Base-by-base conservation (phyloP, 2,888 invertebrate genomes). In the Laothoe populi region DNA sequence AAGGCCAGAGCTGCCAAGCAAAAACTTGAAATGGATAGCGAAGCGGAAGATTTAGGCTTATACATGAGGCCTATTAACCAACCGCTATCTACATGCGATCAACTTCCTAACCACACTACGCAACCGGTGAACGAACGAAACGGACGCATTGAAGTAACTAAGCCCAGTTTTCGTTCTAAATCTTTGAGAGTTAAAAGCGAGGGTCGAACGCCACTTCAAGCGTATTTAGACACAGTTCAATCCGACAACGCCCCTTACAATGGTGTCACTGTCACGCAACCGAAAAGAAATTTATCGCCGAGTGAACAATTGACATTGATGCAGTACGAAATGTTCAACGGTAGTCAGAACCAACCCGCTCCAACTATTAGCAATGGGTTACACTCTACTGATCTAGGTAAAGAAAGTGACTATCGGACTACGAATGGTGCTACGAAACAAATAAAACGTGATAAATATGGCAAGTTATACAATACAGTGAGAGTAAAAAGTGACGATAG, bases 131-230 rank as follows among this genome's bases (percentile, higher is more conserved):
- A 84, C 81, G 84, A 79, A 77, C 86, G 83, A 78, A 89, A 82
- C 80, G 88, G 88, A 87, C 88, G 90, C 71, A 79, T 78, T 61
- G 90, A 90, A 78, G 87, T 86, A 72, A 77, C 70, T 67, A 92
- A 87, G 76, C 90, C 92, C 72, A 91, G 86, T 79, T 92, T 92
- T 86, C 92, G 93, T 71, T 93, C 93, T 65, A 93, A 93, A 83
- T 93, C 93, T 63, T 82, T 93, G 68, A 87, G 93, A 83, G 88
- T 93, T 45, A 93, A 92, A 82, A 93, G 91, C 75, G 93, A 93
- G 84, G 90, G 90, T 66, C 84, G 92, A 78, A 83, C 86, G 42
- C 92, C 92, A 61, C 83, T 92, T 65, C 82, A 87, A 68, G 79
- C 86, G 66, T 92, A 91, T 77, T 83, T 92, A 44, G 88, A 92